Evolutionary conservation across 2,888 invertebrate genomes (phyloP).

Genomic region (Cephus runcator): DNA sequence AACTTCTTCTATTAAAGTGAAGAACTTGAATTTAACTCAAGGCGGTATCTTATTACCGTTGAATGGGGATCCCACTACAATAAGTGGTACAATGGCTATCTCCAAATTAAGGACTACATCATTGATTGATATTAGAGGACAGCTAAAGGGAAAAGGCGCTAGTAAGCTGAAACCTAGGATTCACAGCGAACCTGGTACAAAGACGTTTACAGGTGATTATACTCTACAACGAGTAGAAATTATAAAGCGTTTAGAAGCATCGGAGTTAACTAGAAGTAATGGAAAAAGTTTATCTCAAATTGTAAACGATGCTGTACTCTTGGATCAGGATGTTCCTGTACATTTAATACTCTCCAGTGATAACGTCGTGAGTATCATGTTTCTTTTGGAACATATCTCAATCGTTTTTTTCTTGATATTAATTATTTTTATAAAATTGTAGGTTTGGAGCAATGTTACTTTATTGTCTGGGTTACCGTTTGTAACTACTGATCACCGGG

Average conservation of each 20-base stretch:
- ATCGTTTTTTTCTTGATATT: conserved; percentile 14
- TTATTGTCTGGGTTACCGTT: conserved; percentile 61
- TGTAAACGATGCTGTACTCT: conserved; percentile 53
- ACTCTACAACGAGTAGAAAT: conserved; percentile 66
- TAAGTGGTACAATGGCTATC: conserved; percentile 38
- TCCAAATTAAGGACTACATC: conserved; percentile 48
- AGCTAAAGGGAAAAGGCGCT: conserved; percentile 63
- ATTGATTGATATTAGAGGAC: conserved; percentile 65
- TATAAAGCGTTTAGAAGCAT: conserved; percentile 56
- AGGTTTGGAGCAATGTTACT: conserved; percentile 65
- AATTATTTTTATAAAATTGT: conserved; percentile 47
- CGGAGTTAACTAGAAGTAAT: conserved; percentile 51
- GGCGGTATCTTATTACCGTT: conserved; percentile 46
- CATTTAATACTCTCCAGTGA: conserved; percentile 58
- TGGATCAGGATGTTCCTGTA: conserved; percentile 56
- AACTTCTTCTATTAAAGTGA: conserved; percentile 25
- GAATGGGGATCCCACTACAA: conserved; percentile 30
- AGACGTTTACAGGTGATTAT: conserved; percentile 64
- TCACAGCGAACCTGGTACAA: conserved; percentile 58
- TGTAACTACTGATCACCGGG: conserved; percentile 55
- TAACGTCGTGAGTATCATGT: conserved; percentile 51
- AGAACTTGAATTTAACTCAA: conserved; percentile 33
- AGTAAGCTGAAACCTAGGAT: conserved; percentile 65
- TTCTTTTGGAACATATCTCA: background rate
- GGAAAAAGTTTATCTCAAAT: conserved; percentile 55